Evolutionary conservation across 2,888 invertebrate genomes (phyloP), one percentile per base, ranked within the genome.

Genomic region (Chalcis sispes): DNA sequence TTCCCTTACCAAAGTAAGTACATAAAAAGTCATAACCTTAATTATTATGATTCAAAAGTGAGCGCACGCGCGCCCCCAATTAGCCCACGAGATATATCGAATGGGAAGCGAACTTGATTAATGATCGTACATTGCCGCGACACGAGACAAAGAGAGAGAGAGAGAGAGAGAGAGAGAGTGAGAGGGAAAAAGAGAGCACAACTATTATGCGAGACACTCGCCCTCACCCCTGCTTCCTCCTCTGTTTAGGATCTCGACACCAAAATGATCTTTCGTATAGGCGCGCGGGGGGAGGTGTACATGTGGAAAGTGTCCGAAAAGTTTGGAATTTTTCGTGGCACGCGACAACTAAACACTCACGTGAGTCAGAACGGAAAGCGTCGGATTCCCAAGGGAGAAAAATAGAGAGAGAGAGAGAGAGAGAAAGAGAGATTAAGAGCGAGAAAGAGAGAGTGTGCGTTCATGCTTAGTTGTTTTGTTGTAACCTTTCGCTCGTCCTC

Each of bases 151-250:
- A n/a, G n/a, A n/a, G n/a, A n/a, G n/a, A n/a, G n/a, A n/a, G n/a
- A n/a, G n/a, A n/a, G n/a, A n/a, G n/a, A n/a, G n/a, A n/a, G n/a
- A n/a, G n/a, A n/a, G n/a, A n/a, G n/a, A n/a, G n/a, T n/a, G n/a
- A n/a, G n/a, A n/a, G n/a, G 40, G 18, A 61, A 42, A 8, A 42
- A 4, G 42, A 4, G 42, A 13, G 42, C 15, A 4, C 15, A 42
- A 13, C 42, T 50, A 74, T 74, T 74, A 67, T 27, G 36, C 18
- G 56, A 25, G 46, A 72, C 61, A 76, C 52, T 71, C 69, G n/a
- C n/a, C n/a, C n/a, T n/a, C n/a, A n/a, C n/a, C n/a, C n/a, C n/a
- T n/a, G n/a, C n/a, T n/a, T n/a, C n/a, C n/a, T n/a, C n/a, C n/a
- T n/a, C n/a, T n/a, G n/a, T n/a, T n/a, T n/a, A n/a, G n/a, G n/a